Evolutionary conservation across 2,113 vertebrate species (phyloP).

Genomic region (Dicentrarchus labrax): DNA sequence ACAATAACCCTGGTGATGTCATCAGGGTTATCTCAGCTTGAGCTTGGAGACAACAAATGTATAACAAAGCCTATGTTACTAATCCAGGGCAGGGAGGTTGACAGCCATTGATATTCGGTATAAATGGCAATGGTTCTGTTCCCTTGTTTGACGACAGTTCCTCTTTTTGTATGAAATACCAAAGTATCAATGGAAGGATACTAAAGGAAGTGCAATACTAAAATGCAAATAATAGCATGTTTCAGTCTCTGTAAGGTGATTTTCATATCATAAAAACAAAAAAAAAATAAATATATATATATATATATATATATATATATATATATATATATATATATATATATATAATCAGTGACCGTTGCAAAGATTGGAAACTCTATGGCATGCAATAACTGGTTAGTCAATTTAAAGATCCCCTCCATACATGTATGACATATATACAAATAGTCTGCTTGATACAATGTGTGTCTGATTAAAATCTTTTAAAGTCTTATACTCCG

Average conservation of each 20-base stretch:
- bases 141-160: not conserved
- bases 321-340: too few species aligned
- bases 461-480: too few species aligned
- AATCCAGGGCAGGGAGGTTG: too few species aligned
- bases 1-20: not conserved
- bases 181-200: too few species aligned
- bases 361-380: not conserved
- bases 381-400: too few species aligned
- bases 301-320: too few species aligned
- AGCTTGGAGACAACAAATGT: not conserved
- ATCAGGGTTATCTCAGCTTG: not conserved
- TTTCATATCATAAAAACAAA: not conserved
- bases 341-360: not conserved
- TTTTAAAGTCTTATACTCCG: too few species aligned
- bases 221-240: not conserved
- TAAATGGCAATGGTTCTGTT: not conserved
- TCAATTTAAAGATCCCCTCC: too few species aligned
- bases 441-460: too few species aligned
- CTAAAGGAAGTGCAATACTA: not conserved
- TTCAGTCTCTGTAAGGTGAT: not conserved
- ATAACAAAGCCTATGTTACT: not conserved
- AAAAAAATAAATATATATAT: not conserved
- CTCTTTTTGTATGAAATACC: not conserved
- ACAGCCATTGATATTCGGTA: too few species aligned
- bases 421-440: too few species aligned